Evolutionary conservation across 2,888 invertebrate genomes (phyloP).

Genomic region (Synanthedon myopaeformis): DNA sequence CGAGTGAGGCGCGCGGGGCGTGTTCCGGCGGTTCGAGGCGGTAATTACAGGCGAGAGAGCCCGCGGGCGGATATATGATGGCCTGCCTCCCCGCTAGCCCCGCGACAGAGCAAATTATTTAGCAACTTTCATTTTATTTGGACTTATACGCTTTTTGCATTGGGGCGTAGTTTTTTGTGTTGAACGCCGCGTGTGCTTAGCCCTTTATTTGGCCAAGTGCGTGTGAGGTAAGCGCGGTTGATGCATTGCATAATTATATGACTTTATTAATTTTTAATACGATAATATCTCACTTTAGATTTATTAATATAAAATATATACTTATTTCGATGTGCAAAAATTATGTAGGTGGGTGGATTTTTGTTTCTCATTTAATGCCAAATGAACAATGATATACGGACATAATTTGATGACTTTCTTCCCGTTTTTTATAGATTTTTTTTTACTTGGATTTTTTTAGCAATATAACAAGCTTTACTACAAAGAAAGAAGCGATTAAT

Average conservation of each 20-base stretch:
- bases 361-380: too few relatives aligned
- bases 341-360: too few relatives aligned
- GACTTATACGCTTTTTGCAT: conserved; percentile 38
- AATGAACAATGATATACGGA: too few relatives aligned
- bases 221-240: conserved; percentile 26
- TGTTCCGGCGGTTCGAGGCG: conserved; percentile 34
- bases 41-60: conserved; percentile 55
- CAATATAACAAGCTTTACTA: too few relatives aligned
- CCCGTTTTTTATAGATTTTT: too few relatives aligned
- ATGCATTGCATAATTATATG: conserved; percentile 1
- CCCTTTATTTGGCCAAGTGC: conserved; percentile 30
- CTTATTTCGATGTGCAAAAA: too few relatives aligned
- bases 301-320: not conserved
- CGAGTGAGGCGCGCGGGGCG: conserved; percentile 35
- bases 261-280: not conserved
- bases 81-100: conserved; percentile 23
- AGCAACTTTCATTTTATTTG: conserved; percentile 63
- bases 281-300: not conserved
- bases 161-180: conserved; percentile 23
- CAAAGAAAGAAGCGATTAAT: too few relatives aligned
- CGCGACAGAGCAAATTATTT: conserved; percentile 54
- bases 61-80: conserved; percentile 45
- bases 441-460: too few relatives aligned
- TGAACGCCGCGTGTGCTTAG: conserved; percentile 19
- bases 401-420: too few relatives aligned